Percentiles rank a stretch among this genome's conserved stretches.
Conservation (phyloP, 2,113 vertebrate species). For the Gallinago jamesoni region DNA sequence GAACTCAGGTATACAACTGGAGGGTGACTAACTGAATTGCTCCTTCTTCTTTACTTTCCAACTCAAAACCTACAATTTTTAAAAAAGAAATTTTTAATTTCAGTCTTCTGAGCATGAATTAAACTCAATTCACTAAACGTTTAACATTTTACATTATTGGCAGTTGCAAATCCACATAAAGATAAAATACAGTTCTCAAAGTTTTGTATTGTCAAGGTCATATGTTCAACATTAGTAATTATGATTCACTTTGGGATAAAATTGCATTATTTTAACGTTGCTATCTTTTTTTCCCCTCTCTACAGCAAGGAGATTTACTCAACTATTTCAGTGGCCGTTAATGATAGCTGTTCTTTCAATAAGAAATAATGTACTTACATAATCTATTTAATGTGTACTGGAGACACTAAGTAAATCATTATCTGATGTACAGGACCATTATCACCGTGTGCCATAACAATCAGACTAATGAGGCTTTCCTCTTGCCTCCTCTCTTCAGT, state of each 20-base stretch:
- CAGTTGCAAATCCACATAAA: not conserved
- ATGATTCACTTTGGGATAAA: not conserved
- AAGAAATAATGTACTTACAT: not conserved
- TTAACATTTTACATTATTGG: not conserved
- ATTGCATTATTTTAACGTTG: not conserved
- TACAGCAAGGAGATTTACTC: not conserved
- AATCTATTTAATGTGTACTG: not conserved
- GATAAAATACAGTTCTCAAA: not conserved
- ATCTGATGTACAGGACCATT: conserved; percentile 14
- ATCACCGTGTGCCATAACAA: conserved; percentile 6
- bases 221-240: not conserved
- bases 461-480: conserved; percentile 29
- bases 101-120: not conserved
- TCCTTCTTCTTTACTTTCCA: not conserved
- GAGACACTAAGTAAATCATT: conserved; percentile 37
- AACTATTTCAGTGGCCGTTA: not conserved
- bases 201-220: not conserved
- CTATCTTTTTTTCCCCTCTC: not conserved
- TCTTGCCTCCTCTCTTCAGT: not conserved
- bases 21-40: not conserved
- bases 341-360: conserved; percentile 15
- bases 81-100: not conserved
- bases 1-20: not conserved
- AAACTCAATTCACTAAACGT: not conserved
- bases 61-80: not conserved